A percentile compares a stretch with the other conserved stretches of the same genome.
phyloP scores from a whole-genome alignment of 2,888 invertebrate genomes.

The Synanthedon tipuliformis region DNA sequence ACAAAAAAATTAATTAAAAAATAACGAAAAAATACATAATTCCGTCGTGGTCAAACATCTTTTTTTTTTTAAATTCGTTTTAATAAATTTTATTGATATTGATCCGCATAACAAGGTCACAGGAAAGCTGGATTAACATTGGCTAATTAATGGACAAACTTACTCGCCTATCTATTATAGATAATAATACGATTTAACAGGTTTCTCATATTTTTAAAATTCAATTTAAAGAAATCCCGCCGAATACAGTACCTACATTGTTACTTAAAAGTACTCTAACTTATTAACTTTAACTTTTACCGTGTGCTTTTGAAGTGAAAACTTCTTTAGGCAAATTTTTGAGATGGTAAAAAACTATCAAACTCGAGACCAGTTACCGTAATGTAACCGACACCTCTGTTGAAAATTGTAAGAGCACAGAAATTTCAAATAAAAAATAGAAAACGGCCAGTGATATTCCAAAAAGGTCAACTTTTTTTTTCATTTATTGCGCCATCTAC shows the following conservation, averaged over 20 bases:
- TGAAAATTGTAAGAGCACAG: too few relatives aligned
- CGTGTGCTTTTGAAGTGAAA: conserved; percentile 39
- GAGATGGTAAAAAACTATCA: too few relatives aligned
- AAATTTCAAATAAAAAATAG: too few relatives aligned
- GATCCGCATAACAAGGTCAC: conserved; percentile 59
- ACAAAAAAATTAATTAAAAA: too few relatives aligned
- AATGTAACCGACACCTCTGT: too few relatives aligned
- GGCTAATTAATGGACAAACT: conserved; percentile 65
- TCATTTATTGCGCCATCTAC: too few relatives aligned
- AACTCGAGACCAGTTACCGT: too few relatives aligned
- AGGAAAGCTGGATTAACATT: conserved; percentile 59
- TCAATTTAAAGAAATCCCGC: conserved; percentile 62
- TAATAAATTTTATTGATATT: conserved; percentile 34
- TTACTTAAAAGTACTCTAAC: conserved; percentile 58
- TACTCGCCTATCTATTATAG: conserved; percentile 62
- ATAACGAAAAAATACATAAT: conserved; percentile 25
- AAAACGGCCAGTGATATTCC: too few relatives aligned
- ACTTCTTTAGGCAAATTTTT: too few relatives aligned
- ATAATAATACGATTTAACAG: conserved; percentile 61
- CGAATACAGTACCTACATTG: conserved; percentile 54
- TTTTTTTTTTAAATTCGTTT: too few relatives aligned
- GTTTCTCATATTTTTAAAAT: conserved; percentile 57
- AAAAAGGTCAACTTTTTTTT: too few relatives aligned
- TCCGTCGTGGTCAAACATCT: too few relatives aligned
- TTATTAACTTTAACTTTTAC: conserved; percentile 49